Evolutionary conservation across 2,888 invertebrate species (phyloP), one percentile per base, ranked within the genome.

Genomic region (Drosophila rubida): DNA sequence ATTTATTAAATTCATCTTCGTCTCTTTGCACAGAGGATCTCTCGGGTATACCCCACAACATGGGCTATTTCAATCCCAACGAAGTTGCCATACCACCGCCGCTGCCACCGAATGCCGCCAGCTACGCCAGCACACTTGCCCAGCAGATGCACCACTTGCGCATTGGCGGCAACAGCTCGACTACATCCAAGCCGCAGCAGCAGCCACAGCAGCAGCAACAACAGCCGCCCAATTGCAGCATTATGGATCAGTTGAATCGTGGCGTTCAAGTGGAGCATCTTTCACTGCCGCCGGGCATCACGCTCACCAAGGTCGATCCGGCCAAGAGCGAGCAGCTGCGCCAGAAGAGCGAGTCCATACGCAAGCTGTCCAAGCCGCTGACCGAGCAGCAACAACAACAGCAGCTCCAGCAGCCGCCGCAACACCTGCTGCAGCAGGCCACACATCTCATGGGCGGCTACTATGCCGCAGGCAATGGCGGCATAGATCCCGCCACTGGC

Each of bases 271-370:
- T 95, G 54, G 94, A 95, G 7, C 94, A 95, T 73, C 87, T 95
- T 16, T 93, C 93, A 37, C 91, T 96, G 42, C 96, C 96, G 0
- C 96, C 96, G 0, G 96, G 96, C n/a, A 96, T 96, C 45, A 96
- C 96, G 0, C 93, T 96, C 37, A 96, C 96, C 0, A 93, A 95
- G 64, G 95, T 96, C 0, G 95, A 95, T 69, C 94, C 94, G 0
- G 90, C 86, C 37, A 90, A 90, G 54, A 91, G 91, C 51, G 92
- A 92, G 50, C 88, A 88, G 44, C 44, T 92, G 35, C 90, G 90
- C 4, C 91, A 91, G 59, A 91, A 92, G 69, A 91, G 90, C 8
- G 92, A 92, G 68, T 91, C 91, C 32, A 92, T 92, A 46, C 89
- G 89, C 19, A 89, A 90, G 62, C 87, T 92, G 14, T 86, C 91